Conservation (phyloP, 2,797 vertebrate genomes). For the Gymnodraco acuticeps region DNA sequence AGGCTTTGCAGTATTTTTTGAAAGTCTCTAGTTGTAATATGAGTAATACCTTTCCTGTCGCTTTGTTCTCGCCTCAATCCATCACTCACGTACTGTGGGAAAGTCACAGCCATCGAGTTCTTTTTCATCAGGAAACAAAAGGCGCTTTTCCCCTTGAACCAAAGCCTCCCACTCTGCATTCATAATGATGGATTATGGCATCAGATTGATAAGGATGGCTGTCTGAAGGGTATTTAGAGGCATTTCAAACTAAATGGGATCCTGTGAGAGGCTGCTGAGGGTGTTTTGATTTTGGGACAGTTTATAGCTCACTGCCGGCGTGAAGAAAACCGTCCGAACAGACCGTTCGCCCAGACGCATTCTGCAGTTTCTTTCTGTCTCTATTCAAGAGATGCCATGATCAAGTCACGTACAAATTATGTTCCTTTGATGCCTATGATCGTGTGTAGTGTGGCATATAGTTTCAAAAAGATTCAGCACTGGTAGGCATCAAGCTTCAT, state of each 20-base stretch:
- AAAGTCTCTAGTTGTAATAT: slow-evolving; percentile 36
- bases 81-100: slow-evolving; percentile 41
- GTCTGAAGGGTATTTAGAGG: slow-evolving; percentile 64
- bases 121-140: slow-evolving; percentile 68
- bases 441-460: no score
- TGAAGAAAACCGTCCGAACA: slow-evolving; percentile 24
- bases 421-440: background rate
- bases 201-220: slow-evolving; percentile 63
- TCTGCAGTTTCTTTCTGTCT: slow-evolving; percentile 16
- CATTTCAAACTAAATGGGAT: slow-evolving; percentile 61
- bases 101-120: slow-evolving; percentile 52
- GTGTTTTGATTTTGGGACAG: slow-evolving; percentile 51
- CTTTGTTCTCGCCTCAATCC: slow-evolving; percentile 54
- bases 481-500: no score
- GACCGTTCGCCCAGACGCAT: slow-evolving; percentile 32
- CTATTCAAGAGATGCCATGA: background rate
- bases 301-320: slow-evolving; percentile 40
- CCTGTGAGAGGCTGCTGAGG: slow-evolving; percentile 43
- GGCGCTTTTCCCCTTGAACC: slow-evolving; percentile 54
- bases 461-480: background rate
- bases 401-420: slow-evolving; percentile 1
- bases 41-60: slow-evolving; percentile 36
- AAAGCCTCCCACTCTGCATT: slow-evolving; percentile 64
- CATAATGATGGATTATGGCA: slow-evolving; percentile 69
- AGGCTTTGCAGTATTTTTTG: slow-evolving; percentile 2